A percentile compares a stretch with the other conserved stretches of the same genome.
Conservation (phyloP, 1,140 invertebrate species). For the Pantala flavescens region DNA sequence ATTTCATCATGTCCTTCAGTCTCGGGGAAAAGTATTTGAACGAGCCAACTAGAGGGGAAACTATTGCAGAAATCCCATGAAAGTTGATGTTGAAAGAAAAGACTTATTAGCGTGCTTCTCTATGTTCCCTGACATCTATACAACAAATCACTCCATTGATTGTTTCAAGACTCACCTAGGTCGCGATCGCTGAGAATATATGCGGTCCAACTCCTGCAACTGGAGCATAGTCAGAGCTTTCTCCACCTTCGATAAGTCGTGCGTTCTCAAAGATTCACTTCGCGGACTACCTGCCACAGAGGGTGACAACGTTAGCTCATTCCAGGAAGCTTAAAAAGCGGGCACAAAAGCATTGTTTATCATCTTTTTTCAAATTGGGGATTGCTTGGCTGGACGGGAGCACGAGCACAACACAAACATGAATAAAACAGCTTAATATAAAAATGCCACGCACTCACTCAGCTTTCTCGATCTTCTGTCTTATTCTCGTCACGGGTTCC, state of each 20-base stretch:
- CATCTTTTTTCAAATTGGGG: too few relatives aligned
- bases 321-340: neutral
- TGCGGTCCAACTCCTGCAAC: conserved; percentile 20
- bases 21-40: neutral
- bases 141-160: neutral
- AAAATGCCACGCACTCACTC: too few relatives aligned
- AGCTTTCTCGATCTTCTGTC: too few relatives aligned
- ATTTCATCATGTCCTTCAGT: too few relatives aligned
- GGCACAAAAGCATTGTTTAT: too few relatives aligned
- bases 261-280: conserved; percentile 15
- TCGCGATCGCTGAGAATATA: conserved; percentile 19
- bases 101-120: neutral
- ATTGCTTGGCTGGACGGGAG: too few relatives aligned
- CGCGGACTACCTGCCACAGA: conserved; percentile 20
- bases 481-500: too few relatives aligned
- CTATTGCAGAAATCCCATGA: neutral
- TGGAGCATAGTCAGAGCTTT: conserved; percentile 20
- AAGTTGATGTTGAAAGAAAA: neutral
- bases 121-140: neutral
- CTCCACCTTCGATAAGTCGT: conserved; percentile 17
- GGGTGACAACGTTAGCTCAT: conserved; percentile 18
- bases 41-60: conserved; percentile 5
- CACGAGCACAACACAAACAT: too few relatives aligned
- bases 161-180: conserved; percentile 18
- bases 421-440: too few relatives aligned